phyloP scores from a whole-genome alignment of 2,113 vertebrate genomes.

The Tetrax tetrax region DNA sequence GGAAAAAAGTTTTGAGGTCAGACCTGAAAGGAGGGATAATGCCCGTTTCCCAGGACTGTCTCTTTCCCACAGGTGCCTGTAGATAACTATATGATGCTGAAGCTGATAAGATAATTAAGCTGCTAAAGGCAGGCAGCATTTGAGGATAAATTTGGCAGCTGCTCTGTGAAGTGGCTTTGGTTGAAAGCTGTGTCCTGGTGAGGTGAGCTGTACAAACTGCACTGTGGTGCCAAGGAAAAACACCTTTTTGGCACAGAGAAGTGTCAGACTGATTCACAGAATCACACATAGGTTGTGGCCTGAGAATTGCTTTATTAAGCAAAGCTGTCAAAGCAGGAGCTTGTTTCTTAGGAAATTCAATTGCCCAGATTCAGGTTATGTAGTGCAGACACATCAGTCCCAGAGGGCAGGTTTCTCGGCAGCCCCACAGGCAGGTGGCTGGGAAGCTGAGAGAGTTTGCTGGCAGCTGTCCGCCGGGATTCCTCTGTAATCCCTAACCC shows the following conservation, averaged over 20 bases:
- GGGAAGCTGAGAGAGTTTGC: fast-evolving
- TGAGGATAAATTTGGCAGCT: conserved; percentile 17
- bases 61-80: conserved; percentile 41
- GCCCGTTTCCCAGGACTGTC: neutral
- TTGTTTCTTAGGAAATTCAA: neutral
- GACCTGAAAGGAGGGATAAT: conserved; percentile 16
- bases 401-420: neutral
- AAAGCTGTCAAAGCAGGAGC: neutral
- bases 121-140: neutral
- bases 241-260: neutral
- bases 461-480: neutral
- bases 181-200: neutral
- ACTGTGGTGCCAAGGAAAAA: neutral
- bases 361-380: neutral
- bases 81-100: conserved; percentile 3
- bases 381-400: neutral
- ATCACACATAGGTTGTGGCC: neutral
- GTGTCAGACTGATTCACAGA: neutral
- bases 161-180: conserved; percentile 48
- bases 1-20: conserved; percentile 42
- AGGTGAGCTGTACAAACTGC: neutral
- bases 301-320: neutral
- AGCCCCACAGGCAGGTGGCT: neutral
- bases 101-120: conserved; percentile 31
- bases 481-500: neutral